Evolutionary conservation across 23 tunicate genomes (phyloP).

Genomic region (Trididemnum nubilum): DNA sequence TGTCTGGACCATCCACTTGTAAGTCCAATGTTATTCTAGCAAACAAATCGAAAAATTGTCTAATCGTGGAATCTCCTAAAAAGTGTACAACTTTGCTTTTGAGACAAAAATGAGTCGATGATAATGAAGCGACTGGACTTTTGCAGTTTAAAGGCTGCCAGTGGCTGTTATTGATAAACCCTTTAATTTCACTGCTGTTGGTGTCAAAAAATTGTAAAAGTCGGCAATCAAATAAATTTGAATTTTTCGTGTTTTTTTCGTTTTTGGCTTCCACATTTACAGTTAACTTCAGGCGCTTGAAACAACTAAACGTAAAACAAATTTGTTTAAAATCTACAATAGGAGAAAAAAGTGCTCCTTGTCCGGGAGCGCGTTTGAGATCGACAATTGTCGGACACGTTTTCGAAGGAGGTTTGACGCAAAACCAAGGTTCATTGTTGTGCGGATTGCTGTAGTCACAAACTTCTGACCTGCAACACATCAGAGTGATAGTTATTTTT

Average conservation of each 20-base stretch:
- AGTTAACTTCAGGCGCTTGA: background rate
- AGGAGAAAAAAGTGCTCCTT: background rate
- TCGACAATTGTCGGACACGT: background rate
- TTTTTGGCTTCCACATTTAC: background rate
- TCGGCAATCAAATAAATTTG: background rate
- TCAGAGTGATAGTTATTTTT: too few species aligned
- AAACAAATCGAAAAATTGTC: slow-evolving; percentile 32
- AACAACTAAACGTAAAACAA: background rate
- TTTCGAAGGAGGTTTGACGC: slow-evolving; percentile 7
- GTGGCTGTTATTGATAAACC: background rate
- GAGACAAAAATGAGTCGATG: slow-evolving; percentile 3
- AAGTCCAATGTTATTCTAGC: background rate
- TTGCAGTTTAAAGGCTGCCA: slow-evolving; percentile 24
- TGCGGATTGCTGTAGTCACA: slow-evolving; percentile 23
- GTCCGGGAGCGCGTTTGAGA: background rate
- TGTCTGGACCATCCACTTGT: background rate
- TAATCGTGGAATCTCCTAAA: slow-evolving; percentile 64
- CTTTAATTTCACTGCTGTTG: background rate
- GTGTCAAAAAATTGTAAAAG: too few species aligned
- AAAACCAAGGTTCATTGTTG: slow-evolving; percentile 22
- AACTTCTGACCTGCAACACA: background rate
- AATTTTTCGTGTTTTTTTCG: background rate
- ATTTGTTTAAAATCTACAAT: background rate
- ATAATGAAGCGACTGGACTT: background rate
- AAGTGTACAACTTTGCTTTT: slow-evolving; percentile 35